Evolutionary conservation across 2,797 vertebrate species (phyloP).

Genomic region (Tokudaia muenninki): DNA sequence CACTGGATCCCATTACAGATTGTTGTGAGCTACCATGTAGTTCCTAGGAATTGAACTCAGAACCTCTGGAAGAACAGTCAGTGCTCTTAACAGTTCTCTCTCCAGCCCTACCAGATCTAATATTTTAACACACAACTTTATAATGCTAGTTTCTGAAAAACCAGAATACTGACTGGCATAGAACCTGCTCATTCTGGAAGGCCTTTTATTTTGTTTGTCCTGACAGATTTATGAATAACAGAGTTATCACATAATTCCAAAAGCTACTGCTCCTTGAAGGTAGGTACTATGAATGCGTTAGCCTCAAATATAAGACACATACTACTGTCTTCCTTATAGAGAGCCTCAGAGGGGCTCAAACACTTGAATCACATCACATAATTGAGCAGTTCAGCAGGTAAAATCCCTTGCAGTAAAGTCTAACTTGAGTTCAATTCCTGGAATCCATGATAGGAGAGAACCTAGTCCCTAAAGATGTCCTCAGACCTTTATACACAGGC

Average conservation of each 20-base stretch:
- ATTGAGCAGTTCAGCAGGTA: neutral
- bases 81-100: neutral
- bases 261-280: neutral
- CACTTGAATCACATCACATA: neutral
- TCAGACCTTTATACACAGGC: neutral
- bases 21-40: neutral
- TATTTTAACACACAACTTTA: neutral
- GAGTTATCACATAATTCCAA: neutral
- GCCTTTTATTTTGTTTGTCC: conserved; percentile 42
- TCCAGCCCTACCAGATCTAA: neutral
- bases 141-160: conserved; percentile 51
- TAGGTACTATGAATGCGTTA: neutral
- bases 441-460: neutral
- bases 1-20: neutral
- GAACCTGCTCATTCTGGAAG: neutral
- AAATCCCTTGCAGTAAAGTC: neutral
- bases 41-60: neutral
- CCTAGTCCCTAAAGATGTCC: neutral
- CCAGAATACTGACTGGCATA: neutral
- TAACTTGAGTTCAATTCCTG: neutral
- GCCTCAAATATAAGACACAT: neutral
- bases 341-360: neutral
- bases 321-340: neutral
- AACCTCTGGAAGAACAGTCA: neutral
- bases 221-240: conserved; percentile 43